phyloP scores from a whole-genome alignment of 2,113 vertebrate species.

The Dicaeum eximium region DNA sequence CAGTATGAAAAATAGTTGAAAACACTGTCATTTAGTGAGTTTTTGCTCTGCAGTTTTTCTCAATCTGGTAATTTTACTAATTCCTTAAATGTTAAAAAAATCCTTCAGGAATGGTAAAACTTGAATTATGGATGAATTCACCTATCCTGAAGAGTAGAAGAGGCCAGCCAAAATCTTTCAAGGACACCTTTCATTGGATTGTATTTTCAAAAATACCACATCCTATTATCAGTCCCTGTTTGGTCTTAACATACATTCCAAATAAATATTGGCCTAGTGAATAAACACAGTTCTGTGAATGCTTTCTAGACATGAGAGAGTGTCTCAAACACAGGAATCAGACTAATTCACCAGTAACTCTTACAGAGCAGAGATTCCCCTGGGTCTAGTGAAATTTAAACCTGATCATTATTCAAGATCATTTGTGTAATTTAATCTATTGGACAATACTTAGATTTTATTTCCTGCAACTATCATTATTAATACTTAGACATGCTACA shows the following conservation, averaged over 20 bases:
- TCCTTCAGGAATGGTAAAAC: not conserved
- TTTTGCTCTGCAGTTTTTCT: not conserved
- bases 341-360: not conserved
- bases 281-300: not conserved
- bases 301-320: not conserved
- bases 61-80: not conserved
- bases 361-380: not conserved
- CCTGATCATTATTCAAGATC: not conserved
- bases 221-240: not conserved
- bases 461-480: not conserved
- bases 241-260: not conserved
- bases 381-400: not conserved
- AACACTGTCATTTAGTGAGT: not conserved
- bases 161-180: not conserved
- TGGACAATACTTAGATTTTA: not conserved
- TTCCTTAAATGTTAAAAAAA: not conserved
- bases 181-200: not conserved
- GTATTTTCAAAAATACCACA: not conserved
- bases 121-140: not conserved
- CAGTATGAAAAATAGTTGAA: not conserved
- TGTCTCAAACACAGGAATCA: not conserved
- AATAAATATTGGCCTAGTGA: not conserved
- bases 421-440: not conserved
- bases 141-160: not conserved
- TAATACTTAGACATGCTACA: not conserved